These are phyloP conservation scores for Kryptopterus vitreolus DNA, from an alignment of 2,797 vertebrate genomes.

Conservation along the genomic window DNA sequence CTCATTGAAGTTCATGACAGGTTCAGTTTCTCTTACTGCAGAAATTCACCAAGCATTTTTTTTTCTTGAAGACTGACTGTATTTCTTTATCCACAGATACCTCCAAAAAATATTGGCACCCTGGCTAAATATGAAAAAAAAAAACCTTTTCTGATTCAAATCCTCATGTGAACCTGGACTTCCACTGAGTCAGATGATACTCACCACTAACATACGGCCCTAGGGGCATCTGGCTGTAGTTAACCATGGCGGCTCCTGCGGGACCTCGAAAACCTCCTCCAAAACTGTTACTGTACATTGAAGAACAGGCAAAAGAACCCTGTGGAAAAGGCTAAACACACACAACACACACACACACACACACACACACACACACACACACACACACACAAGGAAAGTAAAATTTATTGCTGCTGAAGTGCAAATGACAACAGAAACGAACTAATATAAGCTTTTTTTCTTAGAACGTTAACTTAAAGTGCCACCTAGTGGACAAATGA, in stretches of 20 bases:
- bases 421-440: neutral
- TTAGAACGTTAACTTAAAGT: too few relatives aligned
- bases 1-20: neutral
- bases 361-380: constrained; percentile 6
- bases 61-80: too few relatives aligned
- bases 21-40: neutral
- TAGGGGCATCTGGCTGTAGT: constrained; percentile 99
- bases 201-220: constrained; percentile 96
- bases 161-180: neutral
- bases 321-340: constrained; percentile 73
- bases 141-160: neutral
- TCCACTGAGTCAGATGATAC: constrained; percentile 40
- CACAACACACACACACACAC: neutral
- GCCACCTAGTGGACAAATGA: too few relatives aligned
- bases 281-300: constrained; percentile 90
- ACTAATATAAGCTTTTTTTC: neutral
- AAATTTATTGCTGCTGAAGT: neutral
- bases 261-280: constrained; percentile 89
- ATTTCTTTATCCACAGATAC: too few relatives aligned
- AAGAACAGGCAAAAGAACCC: constrained; percentile 88
- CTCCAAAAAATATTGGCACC: too few relatives aligned
- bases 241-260: constrained; percentile 88
- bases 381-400: constrained; percentile 23
- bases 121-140: neutral
- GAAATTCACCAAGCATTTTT: too few relatives aligned